Base-by-base conservation (phyloP, 2,113 vertebrate genomes). In the Muntiacus muntjak region DNA sequence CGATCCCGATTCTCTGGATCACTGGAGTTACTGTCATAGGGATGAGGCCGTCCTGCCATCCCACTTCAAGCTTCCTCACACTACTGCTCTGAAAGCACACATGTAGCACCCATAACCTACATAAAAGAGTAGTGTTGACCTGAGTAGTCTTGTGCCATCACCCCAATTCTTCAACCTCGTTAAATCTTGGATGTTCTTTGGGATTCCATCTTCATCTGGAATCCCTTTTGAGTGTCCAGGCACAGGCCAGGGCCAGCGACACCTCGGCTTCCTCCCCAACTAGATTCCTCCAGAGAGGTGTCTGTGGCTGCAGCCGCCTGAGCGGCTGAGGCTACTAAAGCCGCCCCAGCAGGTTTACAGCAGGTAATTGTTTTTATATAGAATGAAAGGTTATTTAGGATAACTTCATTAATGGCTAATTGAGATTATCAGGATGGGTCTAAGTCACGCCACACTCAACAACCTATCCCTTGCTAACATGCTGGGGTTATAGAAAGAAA, bases 331-430 rank as follows among this genome's bases (percentile, higher is more conserved):
- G 83, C 94, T 54, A 71, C 47, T 55, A 43, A 17, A 94, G 30
- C 94, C 85, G 89, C 94, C 74, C 16, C 4, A 40, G 96, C 92
- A 90, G 94, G 91, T 94, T 94, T 67, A 28, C 97, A 96, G 97
- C 36, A 36, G 36, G 36, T 36, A 36, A 36, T 36, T 36, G 36
- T 36, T 52, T 84, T 87, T 21, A 13, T 23, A 45, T 19, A 47
- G 71, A 52, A 26, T 36, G 43, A 11, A 67, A 79, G 45, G 50
- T 36, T 58, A 60, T 47, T 54, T 67, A 91, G 19, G 16, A 28
- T 58, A 12, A 12, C 50, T 91, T 45, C 40, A 47, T 15, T 71
- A 45, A 30, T 54, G 43, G 7, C 15, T 81, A 17, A n/a, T 28
- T 71, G n/a, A 60, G 50, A 76, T 55, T 52, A 30, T 62, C 17